Evolutionary conservation across 1,140 invertebrate species (phyloP), one percentile per base, ranked within the genome.

Genomic region (Trachymyrmex septentrionalis): DNA sequence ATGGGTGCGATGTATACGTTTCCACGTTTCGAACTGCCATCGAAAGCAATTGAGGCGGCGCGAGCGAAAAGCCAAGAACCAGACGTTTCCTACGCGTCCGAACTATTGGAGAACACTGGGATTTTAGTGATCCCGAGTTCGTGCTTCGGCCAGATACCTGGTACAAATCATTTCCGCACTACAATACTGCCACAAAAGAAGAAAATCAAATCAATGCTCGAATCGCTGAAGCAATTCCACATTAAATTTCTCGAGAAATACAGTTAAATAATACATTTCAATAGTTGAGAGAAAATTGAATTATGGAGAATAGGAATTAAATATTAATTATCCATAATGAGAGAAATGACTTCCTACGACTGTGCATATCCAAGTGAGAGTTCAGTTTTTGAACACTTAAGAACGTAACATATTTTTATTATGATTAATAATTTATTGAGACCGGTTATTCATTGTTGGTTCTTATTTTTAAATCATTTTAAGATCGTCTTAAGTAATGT

Each of bases 1-100:
- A 95, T 95, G 95, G 99, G 99, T 21, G 99, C 99, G 2, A 99
- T 99, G 99, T 99, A 99, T 95, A 99, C 99, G 57, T 99, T 99
- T 94, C 99, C 99, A 3, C 96, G 96, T 87, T 94, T 99, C 55
- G 95, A 96, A 50, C 91, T 99, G 27, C 98, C 98, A 1, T 94
- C 96, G 69, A 98, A 97, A 93, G 98, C 98, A 0, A 96, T 98
- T 44, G 96, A 97, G 89, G 97, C 97, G 50, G 98, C 98, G 1
- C 97, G 97, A 93, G 96, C 96, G 48, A 96, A 95, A 67, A 96
- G 96, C 7, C 96, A 97, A 95, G 95, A 96, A 30, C 97, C 99
- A 9, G 99, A 99, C 94, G 97, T 97, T 0, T 99, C 99, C 94
- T 99, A 99, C 94, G 99, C 98, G 50, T 99, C 98, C 95, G 96